Base-by-base conservation (phyloP, 2,797 vertebrate genomes). In the Tapirus indicus region DNA sequence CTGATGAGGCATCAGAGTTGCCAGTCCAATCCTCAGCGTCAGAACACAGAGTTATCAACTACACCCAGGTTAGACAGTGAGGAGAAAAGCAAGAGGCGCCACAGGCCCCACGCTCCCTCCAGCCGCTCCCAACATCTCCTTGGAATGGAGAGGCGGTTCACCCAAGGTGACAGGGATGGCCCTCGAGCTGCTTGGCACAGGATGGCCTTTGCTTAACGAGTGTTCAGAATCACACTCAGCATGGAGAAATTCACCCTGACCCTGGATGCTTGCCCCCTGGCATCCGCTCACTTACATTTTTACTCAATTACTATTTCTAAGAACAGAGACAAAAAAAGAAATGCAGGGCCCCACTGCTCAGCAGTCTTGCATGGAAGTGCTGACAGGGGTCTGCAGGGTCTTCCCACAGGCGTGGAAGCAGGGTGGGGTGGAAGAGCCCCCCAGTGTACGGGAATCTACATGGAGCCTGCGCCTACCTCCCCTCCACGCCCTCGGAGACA, bases 271-370 rank as follows among this genome's bases (percentile, higher is more conserved):
- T 95, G 97, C 97, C 98, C 94, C 94, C 49, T 98, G 98, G 98
- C 97, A 98, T 16, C 29, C 1, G 64, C 85, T 86, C 97, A 85
- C 97, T 98, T 97, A 97, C 82, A 97, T 97, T 99, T 98, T 98
- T 98, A 98, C 98, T 95, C 95, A 98, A 97, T 25, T 98, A 97
- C 98, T 97, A 97, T 98, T 98, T 98, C 38, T 97, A 98, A 98
- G 56, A 98, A 96, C 91, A 97, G 98, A 3, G 25, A 97, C 79
- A 0, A 91, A 88, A 84, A 92, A 80, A 85, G 92, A 82, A 68
- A 35, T 2, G 44, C 78, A 47, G 87, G 90, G 94, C 95, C 95
- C 97, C 93, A 35, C 49, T 68, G 86, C 97, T 95, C 56, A 84
- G 87, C 88, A 86, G 11, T 75, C 97, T 72, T 89, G 62, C 95